Conservation (phyloP, 2,113 vertebrate species). For the Setophaga kirtlandii region DNA sequence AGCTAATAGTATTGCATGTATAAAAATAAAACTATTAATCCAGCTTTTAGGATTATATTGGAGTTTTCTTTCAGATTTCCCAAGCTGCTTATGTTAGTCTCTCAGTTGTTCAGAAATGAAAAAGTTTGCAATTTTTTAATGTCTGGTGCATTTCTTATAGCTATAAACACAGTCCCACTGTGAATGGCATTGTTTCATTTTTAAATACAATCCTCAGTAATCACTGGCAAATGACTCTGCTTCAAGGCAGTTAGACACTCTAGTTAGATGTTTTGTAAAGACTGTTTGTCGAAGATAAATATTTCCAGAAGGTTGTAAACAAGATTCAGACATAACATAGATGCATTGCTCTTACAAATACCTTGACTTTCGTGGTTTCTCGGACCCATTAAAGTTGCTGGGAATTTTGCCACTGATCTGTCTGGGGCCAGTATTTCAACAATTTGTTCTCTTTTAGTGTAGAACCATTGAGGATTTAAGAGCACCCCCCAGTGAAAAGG, state of each 20-base stretch:
- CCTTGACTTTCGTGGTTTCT: not conserved
- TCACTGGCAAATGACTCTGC: not conserved
- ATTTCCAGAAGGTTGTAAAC: not conserved
- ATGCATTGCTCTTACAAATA: not conserved
- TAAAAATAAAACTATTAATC: not conserved
- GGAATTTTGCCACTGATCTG: constrained; percentile 13
- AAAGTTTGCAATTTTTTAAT: not conserved
- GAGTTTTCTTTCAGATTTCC: not conserved
- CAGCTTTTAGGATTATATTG: not conserved
- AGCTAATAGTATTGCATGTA: not conserved
- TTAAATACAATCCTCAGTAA: not conserved
- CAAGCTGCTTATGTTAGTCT: not conserved
- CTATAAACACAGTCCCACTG: not conserved
- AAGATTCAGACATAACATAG: not conserved
- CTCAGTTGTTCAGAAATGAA: not conserved
- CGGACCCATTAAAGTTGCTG: not conserved
- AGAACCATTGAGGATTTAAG: not conserved
- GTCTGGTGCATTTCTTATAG: not conserved
- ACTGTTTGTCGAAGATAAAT: constrained; percentile 14
- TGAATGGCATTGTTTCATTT: not conserved
- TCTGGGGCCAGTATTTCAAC: not conserved
- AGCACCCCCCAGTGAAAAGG: not conserved
- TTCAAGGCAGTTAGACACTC: not conserved
- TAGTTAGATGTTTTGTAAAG: not conserved
- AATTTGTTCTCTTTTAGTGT: not conserved